Percentiles rank a stretch among this genome's conserved stretches.
Evolutionary conservation across 1,140 invertebrate genomes (phyloP).

Genomic region (Diorhabda sublineata): DNA sequence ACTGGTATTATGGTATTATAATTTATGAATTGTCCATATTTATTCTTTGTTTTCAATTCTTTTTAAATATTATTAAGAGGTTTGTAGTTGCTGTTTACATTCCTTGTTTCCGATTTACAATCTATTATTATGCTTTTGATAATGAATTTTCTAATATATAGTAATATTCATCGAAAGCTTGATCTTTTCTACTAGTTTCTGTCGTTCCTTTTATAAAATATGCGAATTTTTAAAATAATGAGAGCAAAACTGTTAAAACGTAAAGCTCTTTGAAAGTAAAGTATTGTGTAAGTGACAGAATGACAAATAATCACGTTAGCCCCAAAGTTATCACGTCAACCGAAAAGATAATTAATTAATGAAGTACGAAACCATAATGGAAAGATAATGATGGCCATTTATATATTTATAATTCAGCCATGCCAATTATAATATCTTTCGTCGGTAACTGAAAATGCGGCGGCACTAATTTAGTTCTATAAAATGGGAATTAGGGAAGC

Average conservation of each 20-base stretch:
- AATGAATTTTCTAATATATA: no score
- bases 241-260: background rate
- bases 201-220: no score
- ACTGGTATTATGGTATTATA: no score
- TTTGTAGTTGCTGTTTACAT: no score
- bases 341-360: conserved; percentile 15
- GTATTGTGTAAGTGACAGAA: conserved; percentile 37
- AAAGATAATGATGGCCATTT: conserved; percentile 12
- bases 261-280: conserved; percentile 25
- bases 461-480: conserved; percentile 1
- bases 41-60: no score
- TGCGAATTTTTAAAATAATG: no score
- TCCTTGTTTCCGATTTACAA: no score
- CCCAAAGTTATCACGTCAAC: conserved; percentile 10
- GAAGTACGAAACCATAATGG: conserved; percentile 11
- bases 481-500: conserved; percentile 4
- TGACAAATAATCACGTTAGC: conserved; percentile 36
- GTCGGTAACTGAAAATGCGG: background rate
- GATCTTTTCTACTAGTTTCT: no score
- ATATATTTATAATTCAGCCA: conserved; percentile 14
- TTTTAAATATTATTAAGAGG: no score
- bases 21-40: no score
- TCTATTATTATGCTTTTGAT: no score
- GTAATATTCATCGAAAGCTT: no score
- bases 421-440: background rate